These are phyloP conservation scores for Pitta sordida DNA, from an alignment of 2,113 vertebrate genomes.

Conservation along the genomic window DNA sequence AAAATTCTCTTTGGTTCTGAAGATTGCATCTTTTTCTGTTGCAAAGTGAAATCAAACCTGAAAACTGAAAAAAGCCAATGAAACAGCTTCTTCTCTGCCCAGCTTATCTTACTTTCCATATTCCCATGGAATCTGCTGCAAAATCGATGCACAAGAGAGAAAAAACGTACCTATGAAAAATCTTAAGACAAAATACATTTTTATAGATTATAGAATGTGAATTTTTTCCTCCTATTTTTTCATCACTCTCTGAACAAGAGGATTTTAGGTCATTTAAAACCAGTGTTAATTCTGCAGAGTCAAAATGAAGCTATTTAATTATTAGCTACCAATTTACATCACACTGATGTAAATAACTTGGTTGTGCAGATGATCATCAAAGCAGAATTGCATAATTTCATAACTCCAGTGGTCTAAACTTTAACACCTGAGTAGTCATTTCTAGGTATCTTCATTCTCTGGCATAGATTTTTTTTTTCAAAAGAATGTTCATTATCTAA, in stretches of 20 bases:
- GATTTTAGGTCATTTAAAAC: not conserved
- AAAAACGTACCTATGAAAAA: not conserved
- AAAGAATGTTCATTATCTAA: not conserved
- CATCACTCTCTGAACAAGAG: not conserved
- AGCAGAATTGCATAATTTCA: not conserved
- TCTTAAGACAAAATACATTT: not conserved
- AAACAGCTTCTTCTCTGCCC: not conserved
- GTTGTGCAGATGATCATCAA: not conserved
- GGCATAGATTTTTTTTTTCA: not conserved
- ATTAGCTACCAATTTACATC: not conserved
- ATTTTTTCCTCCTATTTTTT: not conserved
- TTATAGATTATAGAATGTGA: not conserved
- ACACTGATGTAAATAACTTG: not conserved
- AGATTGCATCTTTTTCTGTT: not conserved
- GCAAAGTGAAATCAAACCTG: not conserved
- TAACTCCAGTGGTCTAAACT: not conserved
- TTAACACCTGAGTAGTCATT: not conserved
- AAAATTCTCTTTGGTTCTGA: not conserved
- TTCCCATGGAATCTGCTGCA: not conserved
- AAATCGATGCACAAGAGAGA: not conserved
- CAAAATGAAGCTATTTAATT: not conserved
- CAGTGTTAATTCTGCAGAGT: not conserved
- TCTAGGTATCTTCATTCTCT: not conserved
- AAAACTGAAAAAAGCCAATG: not conserved
- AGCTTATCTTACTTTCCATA: not conserved